Evolutionary conservation across 2,113 vertebrate species (phyloP), one percentile per base, ranked within the genome.

Genomic region (Tiliqua scincoides): DNA sequence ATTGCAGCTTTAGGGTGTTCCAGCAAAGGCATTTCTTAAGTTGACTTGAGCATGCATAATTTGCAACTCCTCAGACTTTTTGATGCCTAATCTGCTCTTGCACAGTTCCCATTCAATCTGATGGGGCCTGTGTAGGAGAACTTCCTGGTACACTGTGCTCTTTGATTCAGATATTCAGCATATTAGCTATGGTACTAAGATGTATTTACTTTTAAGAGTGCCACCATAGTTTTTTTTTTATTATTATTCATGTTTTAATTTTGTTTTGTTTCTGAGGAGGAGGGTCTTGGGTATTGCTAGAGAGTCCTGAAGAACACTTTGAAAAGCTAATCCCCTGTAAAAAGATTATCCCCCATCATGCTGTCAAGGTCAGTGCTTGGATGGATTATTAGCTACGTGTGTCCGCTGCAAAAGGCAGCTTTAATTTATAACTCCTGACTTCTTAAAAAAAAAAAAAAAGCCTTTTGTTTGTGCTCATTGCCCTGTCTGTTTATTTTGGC

Each of bases 251-350:
- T 21, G 37, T 61, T 68, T 17, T 40, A 8, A 40, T 61, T 61
- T 61, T 61, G 12, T 54, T 35, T 15, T 70, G 35, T 61, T 82
- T 80, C 43, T 75, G 14, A 4, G 35, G 30, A 32, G 54, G 61
- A 10, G 7, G 57, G 82, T 1, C 27, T 82, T 82, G 9, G 59
- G 27, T 2, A 25, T 61, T 76, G 77, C 79, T 82, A 91, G 89
- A 91, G 89, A 87, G 81, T 82, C 86, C 59, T 85, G 32, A 88
- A 91, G 57, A 92, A 86, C 87, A 92, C 85, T 92, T 71, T 85
- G 87, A 90, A 93, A 85, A 91, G 73, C 40, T 95, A 93, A 93
- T 93, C 77, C 78, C n/a, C 83, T 78, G 79, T 92, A 91, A 94
- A 93, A 93, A 91, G 86, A 91, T 87, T 90, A 93, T 92, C 86